Conservation (phyloP, 2,888 invertebrate species). For the Idaea dimidiata region DNA sequence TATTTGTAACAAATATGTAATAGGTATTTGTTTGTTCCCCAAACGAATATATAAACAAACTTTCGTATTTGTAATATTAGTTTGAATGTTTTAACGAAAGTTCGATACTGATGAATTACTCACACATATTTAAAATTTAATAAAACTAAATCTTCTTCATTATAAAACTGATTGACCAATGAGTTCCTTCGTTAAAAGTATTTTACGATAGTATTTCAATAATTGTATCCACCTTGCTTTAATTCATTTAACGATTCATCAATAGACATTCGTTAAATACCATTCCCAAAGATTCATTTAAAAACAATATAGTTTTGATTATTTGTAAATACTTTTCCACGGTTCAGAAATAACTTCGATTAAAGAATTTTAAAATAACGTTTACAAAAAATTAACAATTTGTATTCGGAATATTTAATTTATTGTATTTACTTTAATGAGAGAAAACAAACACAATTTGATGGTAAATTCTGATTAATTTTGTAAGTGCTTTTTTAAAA, state of each 20-base stretch:
- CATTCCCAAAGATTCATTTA: slow-evolving; percentile 8
- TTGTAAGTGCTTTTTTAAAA: neutral
- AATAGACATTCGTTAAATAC: neutral
- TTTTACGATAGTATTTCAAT: neutral
- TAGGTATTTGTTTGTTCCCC: too few relatives aligned
- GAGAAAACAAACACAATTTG: neutral
- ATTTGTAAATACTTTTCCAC: slow-evolving; percentile 9
- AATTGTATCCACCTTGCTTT: neutral
- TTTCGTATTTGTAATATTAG: too few relatives aligned
- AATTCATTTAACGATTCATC: slow-evolving; percentile 8
- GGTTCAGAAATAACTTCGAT: slow-evolving; percentile 7
- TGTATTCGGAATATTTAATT: slow-evolving; percentile 4
- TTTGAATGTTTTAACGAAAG: too few relatives aligned
- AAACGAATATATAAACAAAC: too few relatives aligned
- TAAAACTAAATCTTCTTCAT: neutral
- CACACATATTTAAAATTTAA: neutral
- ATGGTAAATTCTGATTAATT: neutral
- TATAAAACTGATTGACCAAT: neutral
- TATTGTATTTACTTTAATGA: slow-evolving; percentile 1
- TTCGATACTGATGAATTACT: neutral
- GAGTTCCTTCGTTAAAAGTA: neutral
- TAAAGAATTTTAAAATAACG: slow-evolving; percentile 8
- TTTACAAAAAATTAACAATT: neutral
- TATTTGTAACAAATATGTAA: too few relatives aligned
- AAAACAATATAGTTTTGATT: slow-evolving; percentile 15